Evolutionary conservation across 2,113 vertebrate genomes (phyloP).

Genomic region (Cyanoramphus novaezelandiae): DNA sequence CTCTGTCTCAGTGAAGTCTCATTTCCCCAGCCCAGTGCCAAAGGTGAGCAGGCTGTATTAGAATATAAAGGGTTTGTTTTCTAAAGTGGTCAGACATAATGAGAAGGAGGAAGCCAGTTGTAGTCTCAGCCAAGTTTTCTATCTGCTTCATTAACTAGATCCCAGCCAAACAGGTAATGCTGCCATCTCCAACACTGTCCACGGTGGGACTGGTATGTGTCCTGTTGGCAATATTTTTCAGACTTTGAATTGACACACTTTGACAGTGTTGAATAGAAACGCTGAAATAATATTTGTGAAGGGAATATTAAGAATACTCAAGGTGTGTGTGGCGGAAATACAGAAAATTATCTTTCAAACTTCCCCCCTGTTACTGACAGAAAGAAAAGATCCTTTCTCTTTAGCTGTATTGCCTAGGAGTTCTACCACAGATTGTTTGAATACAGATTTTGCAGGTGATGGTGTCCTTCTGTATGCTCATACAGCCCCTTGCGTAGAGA

Average conservation of each 20-base stretch:
- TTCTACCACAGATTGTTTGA: neutral
- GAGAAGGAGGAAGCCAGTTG: neutral
- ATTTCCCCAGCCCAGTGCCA: constrained; percentile 30
- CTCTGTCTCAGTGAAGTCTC: constrained; percentile 22
- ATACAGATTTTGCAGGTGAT: neutral
- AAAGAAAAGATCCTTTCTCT: neutral
- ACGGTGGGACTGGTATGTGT: neutral
- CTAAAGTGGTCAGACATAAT: neutral
- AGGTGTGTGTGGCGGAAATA: neutral
- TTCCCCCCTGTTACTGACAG: neutral
- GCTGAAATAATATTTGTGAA: neutral
- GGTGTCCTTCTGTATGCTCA: neutral
- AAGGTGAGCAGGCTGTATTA: constrained; percentile 35
- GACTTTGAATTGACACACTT: neutral
- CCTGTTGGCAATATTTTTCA: neutral
- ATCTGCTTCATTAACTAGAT: neutral
- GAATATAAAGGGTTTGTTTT: constrained; percentile 1
- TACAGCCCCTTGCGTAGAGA: neutral
- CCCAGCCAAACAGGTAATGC: neutral
- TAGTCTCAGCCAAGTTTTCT: neutral
- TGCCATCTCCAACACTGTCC: neutral
- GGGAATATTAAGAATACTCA: neutral
- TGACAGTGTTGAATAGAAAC: neutral
- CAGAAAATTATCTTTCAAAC: neutral
- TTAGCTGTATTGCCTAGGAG: neutral